Percentiles rank a stretch among this genome's conserved stretches.
phyloP scores from a whole-genome alignment of 2,888 invertebrate species.

The Tromatobia lineatoria region DNA sequence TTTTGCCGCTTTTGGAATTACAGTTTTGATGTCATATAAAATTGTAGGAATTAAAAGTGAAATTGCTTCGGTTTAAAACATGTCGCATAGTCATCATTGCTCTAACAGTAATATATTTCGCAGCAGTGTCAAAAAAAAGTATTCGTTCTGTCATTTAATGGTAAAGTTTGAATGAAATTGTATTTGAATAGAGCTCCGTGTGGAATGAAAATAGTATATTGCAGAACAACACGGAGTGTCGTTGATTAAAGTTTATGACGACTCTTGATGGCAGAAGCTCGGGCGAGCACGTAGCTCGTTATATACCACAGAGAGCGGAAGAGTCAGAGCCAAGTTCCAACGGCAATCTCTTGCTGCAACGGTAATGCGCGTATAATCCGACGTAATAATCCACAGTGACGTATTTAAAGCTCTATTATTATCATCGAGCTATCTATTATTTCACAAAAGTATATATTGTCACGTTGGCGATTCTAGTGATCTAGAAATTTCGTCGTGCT shows the following conservation, averaged over 20 bases:
- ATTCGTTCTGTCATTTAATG: background rate
- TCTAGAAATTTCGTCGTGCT: background rate
- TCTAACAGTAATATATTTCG: background rate
- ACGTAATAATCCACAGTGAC: conserved; percentile 54
- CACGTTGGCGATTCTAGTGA: background rate
- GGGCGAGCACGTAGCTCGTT: conserved; percentile 23
- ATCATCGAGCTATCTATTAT: conserved; percentile 28
- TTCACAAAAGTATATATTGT: background rate
- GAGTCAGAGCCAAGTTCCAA: conserved; percentile 53
- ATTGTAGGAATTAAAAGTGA: no score
- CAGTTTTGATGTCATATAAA: no score
- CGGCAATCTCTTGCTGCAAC: conserved; percentile 38
- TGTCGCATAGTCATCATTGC: background rate
- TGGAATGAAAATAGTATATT: conserved; percentile 41
- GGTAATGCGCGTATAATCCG: conserved; percentile 53
- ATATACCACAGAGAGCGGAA: conserved; percentile 5
- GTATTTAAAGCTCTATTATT: conserved; percentile 46
- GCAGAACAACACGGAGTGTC: conserved; percentile 28
- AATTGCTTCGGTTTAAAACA: background rate
- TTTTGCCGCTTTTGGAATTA: no score
- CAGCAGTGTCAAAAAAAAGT: background rate
- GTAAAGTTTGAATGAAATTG: conserved; percentile 4
- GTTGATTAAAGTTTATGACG: conserved; percentile 60
- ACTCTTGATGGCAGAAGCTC: conserved; percentile 19
- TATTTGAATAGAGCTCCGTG: conserved; percentile 5